Percentiles rank a stretch among this genome's conserved stretches.
Conservation (phyloP, 2,888 invertebrate genomes). For the Ectemnius lituratus region DNA sequence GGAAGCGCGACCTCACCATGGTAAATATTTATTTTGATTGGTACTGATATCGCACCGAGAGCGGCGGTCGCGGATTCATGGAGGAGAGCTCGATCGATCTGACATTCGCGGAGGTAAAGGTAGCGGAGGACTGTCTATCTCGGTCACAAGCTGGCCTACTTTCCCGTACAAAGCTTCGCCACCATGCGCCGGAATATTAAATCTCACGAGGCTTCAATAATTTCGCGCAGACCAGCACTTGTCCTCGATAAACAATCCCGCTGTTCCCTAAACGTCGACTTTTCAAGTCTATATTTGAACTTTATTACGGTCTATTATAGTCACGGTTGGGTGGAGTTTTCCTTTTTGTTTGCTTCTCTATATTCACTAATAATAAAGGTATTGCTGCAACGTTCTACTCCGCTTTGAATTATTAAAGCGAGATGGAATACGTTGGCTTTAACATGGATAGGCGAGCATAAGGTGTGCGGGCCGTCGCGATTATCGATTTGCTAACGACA, state of each 20-base stretch:
- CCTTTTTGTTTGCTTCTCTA: too few species aligned
- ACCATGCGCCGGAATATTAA: neutral
- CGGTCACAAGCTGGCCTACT: constrained; percentile 10
- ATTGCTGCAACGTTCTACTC: too few species aligned
- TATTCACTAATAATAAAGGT: too few species aligned
- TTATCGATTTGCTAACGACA: constrained; percentile 40
- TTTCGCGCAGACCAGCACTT: too few species aligned
- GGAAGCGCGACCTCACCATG: constrained; percentile 89
- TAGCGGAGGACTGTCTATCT: neutral
- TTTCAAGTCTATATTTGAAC: too few species aligned
- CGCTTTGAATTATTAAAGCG: too few species aligned
- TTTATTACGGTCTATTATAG: too few species aligned
- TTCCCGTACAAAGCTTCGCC: neutral
- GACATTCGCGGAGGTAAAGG: neutral
- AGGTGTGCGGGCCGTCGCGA: neutral
- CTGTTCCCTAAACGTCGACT: too few species aligned
- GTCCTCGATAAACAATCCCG: too few species aligned
- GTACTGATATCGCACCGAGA: neutral
- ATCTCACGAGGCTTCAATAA: neutral
- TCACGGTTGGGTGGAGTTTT: too few species aligned
- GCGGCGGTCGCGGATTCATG: neutral
- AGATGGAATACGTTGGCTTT: too few species aligned
- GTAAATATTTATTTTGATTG: constrained; percentile 78
- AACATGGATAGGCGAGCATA: too few species aligned
- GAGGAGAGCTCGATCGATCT: constrained; percentile 6